These are phyloP conservation scores for Sinocyclocheilus maitianheensis DNA, from an alignment of 2,113 vertebrate species.

Conservation along the genomic window DNA sequence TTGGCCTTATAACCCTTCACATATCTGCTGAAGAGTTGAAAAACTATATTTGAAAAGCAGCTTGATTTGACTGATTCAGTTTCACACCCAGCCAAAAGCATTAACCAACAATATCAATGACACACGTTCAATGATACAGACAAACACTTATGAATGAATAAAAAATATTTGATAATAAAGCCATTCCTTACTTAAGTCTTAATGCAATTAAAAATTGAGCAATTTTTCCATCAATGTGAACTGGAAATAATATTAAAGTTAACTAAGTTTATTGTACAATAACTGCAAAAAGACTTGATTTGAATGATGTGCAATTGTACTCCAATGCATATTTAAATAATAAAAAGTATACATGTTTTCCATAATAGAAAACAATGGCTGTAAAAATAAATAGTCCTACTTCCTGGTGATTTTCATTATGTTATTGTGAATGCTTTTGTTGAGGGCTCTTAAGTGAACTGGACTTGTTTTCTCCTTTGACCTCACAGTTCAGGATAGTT, in stretches of 20 bases:
- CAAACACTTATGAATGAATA: background rate
- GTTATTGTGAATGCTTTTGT: background rate
- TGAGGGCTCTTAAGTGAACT: too few relatives aligned
- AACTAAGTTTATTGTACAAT: background rate
- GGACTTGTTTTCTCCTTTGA: too few relatives aligned
- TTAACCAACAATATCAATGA: background rate
- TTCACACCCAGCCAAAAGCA: background rate
- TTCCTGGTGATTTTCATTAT: background rate
- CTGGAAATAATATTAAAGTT: background rate
- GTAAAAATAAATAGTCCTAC: background rate
- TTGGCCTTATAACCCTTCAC: background rate
- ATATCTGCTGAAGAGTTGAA: background rate
- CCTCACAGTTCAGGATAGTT: background rate
- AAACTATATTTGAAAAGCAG: background rate
- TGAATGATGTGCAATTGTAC: background rate
- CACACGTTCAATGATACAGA: background rate
- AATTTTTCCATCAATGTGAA: background rate
- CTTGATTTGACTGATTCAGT: background rate
- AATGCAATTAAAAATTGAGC: background rate
- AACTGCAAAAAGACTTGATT: background rate
- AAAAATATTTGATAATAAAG: background rate
- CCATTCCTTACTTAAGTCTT: background rate
- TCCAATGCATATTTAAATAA: background rate
- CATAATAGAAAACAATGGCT: background rate
- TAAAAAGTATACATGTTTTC: background rate